Conservation (phyloP, 2,797 vertebrate genomes). For the Sebastes trivittatus region DNA sequence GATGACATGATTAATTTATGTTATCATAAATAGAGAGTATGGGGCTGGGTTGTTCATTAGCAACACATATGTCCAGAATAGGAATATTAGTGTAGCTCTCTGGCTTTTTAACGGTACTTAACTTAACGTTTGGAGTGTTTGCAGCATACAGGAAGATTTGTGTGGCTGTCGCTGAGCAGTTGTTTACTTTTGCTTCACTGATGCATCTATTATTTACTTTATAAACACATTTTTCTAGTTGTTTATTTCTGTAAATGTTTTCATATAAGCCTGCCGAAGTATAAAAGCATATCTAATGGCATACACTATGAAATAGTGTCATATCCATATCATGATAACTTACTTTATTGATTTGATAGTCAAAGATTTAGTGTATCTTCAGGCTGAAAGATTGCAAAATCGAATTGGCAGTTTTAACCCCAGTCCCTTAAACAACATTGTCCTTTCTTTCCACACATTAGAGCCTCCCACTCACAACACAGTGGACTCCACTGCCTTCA, state of each 20-base stretch:
- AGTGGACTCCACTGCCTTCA: not conserved
- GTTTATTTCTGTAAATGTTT: not conserved
- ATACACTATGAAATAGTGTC: not conserved
- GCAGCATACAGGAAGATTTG: not conserved
- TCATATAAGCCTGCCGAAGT: not conserved
- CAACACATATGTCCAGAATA: conserved; percentile 7
- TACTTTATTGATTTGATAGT: not conserved
- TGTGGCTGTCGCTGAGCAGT: no score
- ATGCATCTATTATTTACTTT: conserved; percentile 11
- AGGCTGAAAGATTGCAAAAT: not conserved
- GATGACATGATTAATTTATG: conserved; percentile 71
- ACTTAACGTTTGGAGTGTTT: not conserved
- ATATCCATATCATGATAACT: not conserved
- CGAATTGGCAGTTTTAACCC: not conserved
- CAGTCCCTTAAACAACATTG: not conserved
- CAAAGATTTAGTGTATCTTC: not conserved
- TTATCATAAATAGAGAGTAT: conserved; percentile 20
- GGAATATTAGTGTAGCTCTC: conserved; percentile 28
- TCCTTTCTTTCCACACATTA: not conserved
- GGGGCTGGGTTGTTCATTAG: conserved; percentile 34
- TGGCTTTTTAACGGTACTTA: not conserved
- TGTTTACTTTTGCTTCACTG: conserved; percentile 9
- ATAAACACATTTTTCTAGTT: not conserved
- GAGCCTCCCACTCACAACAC: not conserved
- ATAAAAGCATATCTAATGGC: not conserved